phyloP scores from a whole-genome alignment of 2,797 vertebrate genomes.

The Enteromius viviparus region DNA sequence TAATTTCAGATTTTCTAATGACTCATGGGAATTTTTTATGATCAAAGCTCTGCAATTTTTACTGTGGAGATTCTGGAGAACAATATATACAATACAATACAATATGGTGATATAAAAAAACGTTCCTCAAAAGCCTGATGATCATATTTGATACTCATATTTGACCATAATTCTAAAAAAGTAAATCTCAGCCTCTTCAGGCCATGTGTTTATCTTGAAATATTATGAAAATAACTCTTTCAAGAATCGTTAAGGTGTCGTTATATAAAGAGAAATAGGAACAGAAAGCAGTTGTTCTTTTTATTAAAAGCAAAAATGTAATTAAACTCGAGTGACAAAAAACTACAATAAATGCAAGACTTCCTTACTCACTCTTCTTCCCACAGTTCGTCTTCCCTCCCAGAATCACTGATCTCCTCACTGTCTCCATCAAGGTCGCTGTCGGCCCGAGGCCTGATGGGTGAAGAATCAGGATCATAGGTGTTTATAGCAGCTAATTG shows the following conservation, averaged over 20 bases:
- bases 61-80: background rate
- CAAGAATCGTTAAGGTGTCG: background rate
- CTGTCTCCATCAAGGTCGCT: background rate
- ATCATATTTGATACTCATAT: background rate
- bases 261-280: background rate
- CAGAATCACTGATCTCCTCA: background rate
- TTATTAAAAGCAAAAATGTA: background rate
- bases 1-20: background rate
- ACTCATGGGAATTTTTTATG: background rate
- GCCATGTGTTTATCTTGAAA: background rate
- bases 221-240: background rate
- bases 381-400: conserved; percentile 5
- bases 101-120: background rate
- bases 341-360: background rate
- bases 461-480: background rate
- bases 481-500: background rate
- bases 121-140: background rate
- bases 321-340: background rate
- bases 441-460: background rate
- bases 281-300: background rate
- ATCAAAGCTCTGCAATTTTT: background rate
- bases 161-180: background rate
- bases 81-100: background rate
- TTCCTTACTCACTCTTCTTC: conserved; percentile 33
- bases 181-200: background rate